Evolutionary conservation across 1,140 invertebrate species (phyloP).

Genomic region (Coenobita brevimanus): DNA sequence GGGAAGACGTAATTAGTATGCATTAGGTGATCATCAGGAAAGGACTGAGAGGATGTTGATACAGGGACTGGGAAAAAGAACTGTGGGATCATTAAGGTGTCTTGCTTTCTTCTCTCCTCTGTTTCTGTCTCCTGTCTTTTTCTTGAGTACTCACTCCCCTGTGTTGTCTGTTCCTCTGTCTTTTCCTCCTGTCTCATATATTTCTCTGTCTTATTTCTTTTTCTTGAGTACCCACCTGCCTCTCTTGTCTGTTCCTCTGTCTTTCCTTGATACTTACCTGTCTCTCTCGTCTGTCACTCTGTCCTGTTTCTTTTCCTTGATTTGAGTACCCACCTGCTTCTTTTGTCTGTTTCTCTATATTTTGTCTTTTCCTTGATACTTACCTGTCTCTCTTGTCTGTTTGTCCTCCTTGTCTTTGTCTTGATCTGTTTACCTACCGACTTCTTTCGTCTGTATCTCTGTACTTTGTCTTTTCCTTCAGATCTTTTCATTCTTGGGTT

Average conservation of each 20-base stretch:
- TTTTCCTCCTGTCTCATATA: slow-evolving; percentile 9
- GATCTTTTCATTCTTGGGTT: background rate
- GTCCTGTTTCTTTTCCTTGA: background rate
- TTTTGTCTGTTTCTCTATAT: background rate
- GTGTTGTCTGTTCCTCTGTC: background rate
- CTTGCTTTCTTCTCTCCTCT: background rate
- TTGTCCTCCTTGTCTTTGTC: too few species aligned
- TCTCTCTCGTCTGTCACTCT: slow-evolving; percentile 6
- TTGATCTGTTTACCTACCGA: too few species aligned
- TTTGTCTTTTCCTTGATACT: too few species aligned
- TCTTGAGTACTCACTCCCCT: background rate
- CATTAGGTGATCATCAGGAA: slow-evolving; percentile 47
- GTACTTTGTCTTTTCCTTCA: background rate
- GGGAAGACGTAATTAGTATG: slow-evolving; percentile 53
- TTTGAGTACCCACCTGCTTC: background rate
- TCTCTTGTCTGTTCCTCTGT: background rate
- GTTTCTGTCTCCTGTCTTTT: background rate
- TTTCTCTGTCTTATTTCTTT: too few species aligned
- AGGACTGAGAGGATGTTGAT: slow-evolving; percentile 24
- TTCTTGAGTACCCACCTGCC: background rate
- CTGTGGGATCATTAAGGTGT: background rate
- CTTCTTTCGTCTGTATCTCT: background rate
- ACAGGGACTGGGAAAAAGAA: background rate
- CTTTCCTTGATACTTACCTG: background rate
- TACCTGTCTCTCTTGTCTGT: too few species aligned